Conservation (phyloP, 2,113 vertebrate genomes). For the Lampris incognitus region DNA sequence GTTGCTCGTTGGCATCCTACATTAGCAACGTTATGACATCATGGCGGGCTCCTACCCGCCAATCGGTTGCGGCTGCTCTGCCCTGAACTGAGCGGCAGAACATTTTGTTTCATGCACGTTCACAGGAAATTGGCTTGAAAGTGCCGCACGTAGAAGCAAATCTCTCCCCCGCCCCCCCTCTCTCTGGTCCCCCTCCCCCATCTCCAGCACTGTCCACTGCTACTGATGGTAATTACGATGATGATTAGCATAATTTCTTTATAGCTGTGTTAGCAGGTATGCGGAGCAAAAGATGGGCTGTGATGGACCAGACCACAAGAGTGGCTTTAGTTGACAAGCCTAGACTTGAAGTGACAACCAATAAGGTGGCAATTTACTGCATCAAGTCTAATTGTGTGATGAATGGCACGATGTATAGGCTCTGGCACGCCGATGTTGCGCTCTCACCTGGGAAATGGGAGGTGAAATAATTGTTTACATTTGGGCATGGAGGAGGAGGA, state of each 20-base stretch:
- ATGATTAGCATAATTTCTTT: conserved; percentile 75
- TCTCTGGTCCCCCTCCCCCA: conserved; percentile 13
- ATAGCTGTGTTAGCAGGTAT: conserved; percentile 70
- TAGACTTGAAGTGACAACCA: conserved; percentile 69
- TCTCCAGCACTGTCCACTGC: conserved; percentile 63
- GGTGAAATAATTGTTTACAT: conserved; percentile 71
- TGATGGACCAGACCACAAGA: conserved; percentile 44
- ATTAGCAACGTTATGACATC: conserved; percentile 63
- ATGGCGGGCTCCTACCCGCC: conserved; percentile 10
- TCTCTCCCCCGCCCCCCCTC: conserved; percentile 8
- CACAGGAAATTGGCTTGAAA: conserved; percentile 35
- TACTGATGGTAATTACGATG: conserved; percentile 72
- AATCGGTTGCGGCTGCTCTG: conserved; percentile 22
- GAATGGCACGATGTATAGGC: conserved; percentile 68
- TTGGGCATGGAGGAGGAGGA: not conserved
- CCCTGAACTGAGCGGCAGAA: conserved; percentile 9
- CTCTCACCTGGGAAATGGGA: conserved; percentile 61
- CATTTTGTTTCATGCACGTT: conserved; percentile 13
- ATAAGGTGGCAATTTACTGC: conserved; percentile 70
- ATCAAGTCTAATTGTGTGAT: conserved; percentile 72
- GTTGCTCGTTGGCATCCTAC: conserved; percentile 68
- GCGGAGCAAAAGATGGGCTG: conserved; percentile 49
- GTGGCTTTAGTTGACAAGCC: conserved; percentile 49
- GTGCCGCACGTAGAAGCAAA: conserved; percentile 9
- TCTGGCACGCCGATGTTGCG: conserved; percentile 65